Conservation (phyloP, 37 sponge, comb jelly and placozoan species). For the Axinella damicornis region DNA sequence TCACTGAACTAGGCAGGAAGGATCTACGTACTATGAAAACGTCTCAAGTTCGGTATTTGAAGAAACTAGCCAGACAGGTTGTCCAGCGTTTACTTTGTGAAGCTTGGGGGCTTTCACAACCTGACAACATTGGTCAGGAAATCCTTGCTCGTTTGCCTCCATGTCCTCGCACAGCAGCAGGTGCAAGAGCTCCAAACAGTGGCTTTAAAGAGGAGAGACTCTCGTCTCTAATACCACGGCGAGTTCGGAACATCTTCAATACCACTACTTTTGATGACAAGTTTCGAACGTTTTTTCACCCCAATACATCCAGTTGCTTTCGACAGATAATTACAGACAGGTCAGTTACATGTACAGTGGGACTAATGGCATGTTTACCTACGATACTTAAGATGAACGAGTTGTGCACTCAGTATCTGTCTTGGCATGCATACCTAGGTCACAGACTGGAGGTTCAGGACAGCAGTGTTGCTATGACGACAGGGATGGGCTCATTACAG, state of each 20-base stretch:
- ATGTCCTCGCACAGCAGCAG: constrained; percentile 26
- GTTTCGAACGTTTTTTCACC: constrained; percentile 13
- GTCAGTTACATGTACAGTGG: no score
- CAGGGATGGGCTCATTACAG: constrained; percentile 31
- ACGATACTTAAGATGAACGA: no score
- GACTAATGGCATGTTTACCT: no score
- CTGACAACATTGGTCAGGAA: neutral
- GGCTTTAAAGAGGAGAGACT: constrained; percentile 11
- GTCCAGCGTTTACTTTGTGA: constrained; percentile 6
- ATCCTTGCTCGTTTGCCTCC: constrained; percentile 20
- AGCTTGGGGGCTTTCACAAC: constrained; percentile 2
- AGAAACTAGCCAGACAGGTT: neutral
- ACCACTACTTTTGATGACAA: constrained; percentile 3
- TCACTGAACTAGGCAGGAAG: neutral
- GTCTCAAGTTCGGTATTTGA: neutral
- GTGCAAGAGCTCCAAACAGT: constrained; percentile 1
- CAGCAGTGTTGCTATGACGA: constrained; percentile 71
- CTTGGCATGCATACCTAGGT: neutral
- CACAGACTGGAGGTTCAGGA: constrained; percentile 38
- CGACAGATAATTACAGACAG: neutral
- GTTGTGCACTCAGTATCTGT: no score
- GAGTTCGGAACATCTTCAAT: neutral
- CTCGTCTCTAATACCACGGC: constrained; percentile 1
- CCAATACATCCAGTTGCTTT: constrained; percentile 16
- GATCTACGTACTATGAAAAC: neutral